A percentile compares a stretch with the other conserved stretches of the same genome.
Evolutionary conservation across 1,140 invertebrate genomes (phyloP).

Genomic region (Odontomachus brunneus): DNA sequence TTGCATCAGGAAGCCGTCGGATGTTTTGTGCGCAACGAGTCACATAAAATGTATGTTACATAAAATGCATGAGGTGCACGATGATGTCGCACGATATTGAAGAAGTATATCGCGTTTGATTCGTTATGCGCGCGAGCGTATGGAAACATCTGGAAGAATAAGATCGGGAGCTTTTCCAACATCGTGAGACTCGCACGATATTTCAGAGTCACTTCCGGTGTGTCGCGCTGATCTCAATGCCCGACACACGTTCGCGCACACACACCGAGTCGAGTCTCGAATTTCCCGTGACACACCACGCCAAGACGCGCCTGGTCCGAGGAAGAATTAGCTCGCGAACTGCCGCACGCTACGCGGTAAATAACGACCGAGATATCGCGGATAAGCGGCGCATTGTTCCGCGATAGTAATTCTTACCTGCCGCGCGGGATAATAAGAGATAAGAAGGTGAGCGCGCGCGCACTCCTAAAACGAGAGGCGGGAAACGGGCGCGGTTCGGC

Average conservation of each 20-base stretch:
- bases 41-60: too few relatives aligned
- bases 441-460: slow-evolving; percentile 23
- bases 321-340: slow-evolving; percentile 23
- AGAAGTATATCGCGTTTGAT: background rate
- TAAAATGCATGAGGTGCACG: slow-evolving; percentile 32
- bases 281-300: slow-evolving; percentile 31
- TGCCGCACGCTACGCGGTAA: background rate
- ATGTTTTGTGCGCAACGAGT: slow-evolving; percentile 22
- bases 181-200: slow-evolving; percentile 35
- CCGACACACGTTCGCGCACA: slow-evolving; percentile 9
- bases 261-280: slow-evolving; percentile 26
- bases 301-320: slow-evolving; percentile 8
- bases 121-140: too few relatives aligned
- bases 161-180: slow-evolving; percentile 34
- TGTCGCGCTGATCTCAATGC: slow-evolving; percentile 9
- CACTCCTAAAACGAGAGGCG: slow-evolving; percentile 38
- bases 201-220: slow-evolving; percentile 20
- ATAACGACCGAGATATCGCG: slow-evolving; percentile 59
- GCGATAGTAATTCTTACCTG: slow-evolving; percentile 31
- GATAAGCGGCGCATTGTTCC: slow-evolving; percentile 67
- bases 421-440: slow-evolving; percentile 36
- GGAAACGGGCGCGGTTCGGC: background rate
- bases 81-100: too few relatives aligned
- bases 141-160: background rate
- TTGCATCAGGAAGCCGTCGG: slow-evolving; percentile 26